Conservation (phyloP, 2,888 invertebrate genomes). For the Temnothorax rugatulus region DNA sequence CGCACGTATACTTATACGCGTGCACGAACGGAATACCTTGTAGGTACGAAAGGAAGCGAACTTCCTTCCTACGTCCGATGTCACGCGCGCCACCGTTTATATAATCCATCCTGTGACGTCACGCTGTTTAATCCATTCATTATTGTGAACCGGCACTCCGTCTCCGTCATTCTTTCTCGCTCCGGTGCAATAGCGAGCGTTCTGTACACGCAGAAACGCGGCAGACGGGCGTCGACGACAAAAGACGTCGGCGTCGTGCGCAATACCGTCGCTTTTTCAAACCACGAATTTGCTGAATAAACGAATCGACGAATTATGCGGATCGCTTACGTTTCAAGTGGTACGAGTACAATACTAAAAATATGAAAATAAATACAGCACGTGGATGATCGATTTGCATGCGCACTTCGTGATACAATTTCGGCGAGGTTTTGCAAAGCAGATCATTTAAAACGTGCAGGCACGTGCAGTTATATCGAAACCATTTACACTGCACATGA, state of each 20-base stretch:
- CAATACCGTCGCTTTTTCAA: background rate
- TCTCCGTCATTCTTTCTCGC: slow-evolving; percentile 50
- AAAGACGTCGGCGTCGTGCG: background rate
- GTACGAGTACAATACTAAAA: background rate
- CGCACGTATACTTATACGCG: slow-evolving; percentile 14
- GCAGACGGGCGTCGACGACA: background rate
- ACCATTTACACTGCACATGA: background rate
- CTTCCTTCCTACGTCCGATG: slow-evolving; percentile 85
- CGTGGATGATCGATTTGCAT: slow-evolving; percentile 2
- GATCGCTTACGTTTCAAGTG: background rate
- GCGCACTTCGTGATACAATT: background rate
- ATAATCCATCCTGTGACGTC: slow-evolving; percentile 86
- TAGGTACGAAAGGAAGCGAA: slow-evolving; percentile 85
- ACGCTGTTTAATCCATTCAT: slow-evolving; percentile 85
- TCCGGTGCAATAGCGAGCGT: slow-evolving; percentile 45
- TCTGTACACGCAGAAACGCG: slow-evolving; percentile 6
- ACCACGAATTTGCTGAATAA: background rate
- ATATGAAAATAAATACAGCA: background rate
- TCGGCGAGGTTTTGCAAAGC: background rate
- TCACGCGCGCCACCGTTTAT: slow-evolving; percentile 84
- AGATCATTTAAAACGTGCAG: background rate
- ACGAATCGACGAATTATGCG: slow-evolving; percentile 4
- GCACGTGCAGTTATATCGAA: no score
- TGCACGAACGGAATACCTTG: slow-evolving; percentile 76
- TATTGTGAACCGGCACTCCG: slow-evolving; percentile 66